These are phyloP conservation scores for Marcusenius ussheri DNA, from an alignment of 2,113 vertebrate genomes.

Conservation along the genomic window DNA sequence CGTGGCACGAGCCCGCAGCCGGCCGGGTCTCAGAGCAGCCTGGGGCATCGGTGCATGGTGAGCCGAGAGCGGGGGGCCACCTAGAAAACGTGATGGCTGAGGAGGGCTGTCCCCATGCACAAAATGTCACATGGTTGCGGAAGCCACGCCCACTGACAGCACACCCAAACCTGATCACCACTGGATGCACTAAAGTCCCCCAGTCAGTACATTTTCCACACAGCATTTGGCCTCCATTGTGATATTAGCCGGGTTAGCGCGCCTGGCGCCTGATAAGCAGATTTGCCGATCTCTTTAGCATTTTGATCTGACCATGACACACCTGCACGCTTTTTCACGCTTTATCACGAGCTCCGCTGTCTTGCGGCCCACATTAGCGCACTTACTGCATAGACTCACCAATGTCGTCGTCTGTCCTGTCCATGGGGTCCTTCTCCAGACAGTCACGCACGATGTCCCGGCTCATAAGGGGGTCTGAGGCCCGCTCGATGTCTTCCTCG, in stretches of 20 bases:
- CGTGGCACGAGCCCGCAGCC: no score
- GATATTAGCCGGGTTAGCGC: not conserved
- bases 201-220: not conserved
- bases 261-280: not conserved
- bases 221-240: not conserved
- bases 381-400: conserved; percentile 58
- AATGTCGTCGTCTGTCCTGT: conserved; percentile 94
- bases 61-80: not conserved
- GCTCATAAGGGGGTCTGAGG: conserved; percentile 93
- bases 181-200: not conserved
- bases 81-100: not conserved
- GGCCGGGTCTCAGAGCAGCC: not conserved
- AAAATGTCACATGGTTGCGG: not conserved
- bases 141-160: not conserved
- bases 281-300: not conserved
- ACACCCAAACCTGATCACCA: not conserved
- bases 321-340: no score
- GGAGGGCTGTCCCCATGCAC: not conserved
- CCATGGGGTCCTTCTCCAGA: conserved; percentile 95
- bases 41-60: not conserved
- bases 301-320: not conserved
- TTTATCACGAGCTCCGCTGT: no score
- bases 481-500: conserved; percentile 94
- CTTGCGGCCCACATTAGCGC: not conserved
- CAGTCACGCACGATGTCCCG: conserved; percentile 94